These are phyloP conservation scores for Albula goreensis DNA, from an alignment of 2,113 vertebrate species.

Conservation along the genomic window DNA sequence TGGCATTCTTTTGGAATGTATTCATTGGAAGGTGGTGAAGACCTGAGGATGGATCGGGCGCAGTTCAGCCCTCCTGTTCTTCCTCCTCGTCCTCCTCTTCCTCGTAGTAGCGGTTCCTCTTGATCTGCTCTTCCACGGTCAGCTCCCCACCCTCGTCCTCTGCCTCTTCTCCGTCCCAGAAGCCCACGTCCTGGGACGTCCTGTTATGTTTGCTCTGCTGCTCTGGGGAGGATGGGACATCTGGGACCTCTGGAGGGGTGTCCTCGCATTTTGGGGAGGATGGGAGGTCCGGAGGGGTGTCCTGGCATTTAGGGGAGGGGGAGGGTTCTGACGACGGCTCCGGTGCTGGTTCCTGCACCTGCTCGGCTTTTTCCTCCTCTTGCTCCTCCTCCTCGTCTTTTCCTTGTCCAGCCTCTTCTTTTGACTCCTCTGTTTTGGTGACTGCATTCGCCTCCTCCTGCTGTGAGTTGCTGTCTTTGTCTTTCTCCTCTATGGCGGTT, in stretches of 20 bases:
- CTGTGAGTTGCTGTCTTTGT: constrained; percentile 23
- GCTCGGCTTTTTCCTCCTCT: constrained; percentile 1
- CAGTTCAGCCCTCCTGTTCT: constrained; percentile 9
- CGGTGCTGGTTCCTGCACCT: constrained; percentile 12
- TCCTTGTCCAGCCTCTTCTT: constrained; percentile 3
- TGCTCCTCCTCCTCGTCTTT: not conserved
- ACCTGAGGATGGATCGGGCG: not conserved
- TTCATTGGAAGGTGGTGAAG: not conserved
- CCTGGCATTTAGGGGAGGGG: no score
- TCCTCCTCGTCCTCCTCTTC: constrained; percentile 61
- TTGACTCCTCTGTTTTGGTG: constrained; percentile 1
- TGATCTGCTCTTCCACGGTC: constrained; percentile 91
- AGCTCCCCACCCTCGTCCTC: constrained; percentile 67
- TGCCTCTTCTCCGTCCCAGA: constrained; percentile 81
- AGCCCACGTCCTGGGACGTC: constrained; percentile 78
- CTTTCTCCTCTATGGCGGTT: constrained; percentile 51
- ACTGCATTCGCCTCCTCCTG: constrained; percentile 30
- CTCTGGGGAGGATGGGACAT: constrained; percentile 53
- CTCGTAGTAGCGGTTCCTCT: constrained; percentile 89
- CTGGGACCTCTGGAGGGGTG: constrained; percentile 38
- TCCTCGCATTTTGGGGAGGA: constrained; percentile 42
- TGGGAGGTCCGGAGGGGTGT: not conserved
- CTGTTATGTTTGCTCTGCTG: constrained; percentile 62
- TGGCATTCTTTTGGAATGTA: not conserved
- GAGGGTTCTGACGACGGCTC: no score